Conservation (phyloP, 2,113 vertebrate genomes). For the Ornithorhynchus anatinus region DNA sequence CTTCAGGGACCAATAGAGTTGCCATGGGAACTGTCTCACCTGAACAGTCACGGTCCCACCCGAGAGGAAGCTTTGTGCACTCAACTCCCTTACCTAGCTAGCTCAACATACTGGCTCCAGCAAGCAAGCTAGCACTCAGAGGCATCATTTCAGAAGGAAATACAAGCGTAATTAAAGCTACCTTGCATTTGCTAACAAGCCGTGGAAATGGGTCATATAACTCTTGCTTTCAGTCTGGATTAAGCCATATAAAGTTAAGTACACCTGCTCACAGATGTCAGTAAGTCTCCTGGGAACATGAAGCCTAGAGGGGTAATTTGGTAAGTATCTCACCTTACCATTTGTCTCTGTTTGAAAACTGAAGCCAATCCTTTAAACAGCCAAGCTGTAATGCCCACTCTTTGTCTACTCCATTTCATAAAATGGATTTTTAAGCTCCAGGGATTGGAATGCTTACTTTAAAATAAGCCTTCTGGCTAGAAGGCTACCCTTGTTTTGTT, state of each 20-base stretch:
- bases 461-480: not conserved
- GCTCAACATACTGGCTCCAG: not conserved
- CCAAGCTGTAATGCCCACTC: not conserved
- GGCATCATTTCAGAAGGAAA: not conserved
- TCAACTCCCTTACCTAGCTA: not conserved
- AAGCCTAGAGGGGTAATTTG: not conserved
- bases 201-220: not conserved
- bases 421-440: not conserved
- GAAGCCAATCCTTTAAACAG: not conserved
- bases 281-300: not conserved
- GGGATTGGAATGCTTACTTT: not conserved
- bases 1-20: not conserved
- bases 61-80: not conserved
- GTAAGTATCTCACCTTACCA: not conserved
- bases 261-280: not conserved
- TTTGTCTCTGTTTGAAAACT: slow-evolving; percentile 13
- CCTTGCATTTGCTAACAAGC: not conserved
- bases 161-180: not conserved
- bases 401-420: not conserved
- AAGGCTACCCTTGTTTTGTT: not conserved
- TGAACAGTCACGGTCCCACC: too few relatives aligned
- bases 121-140: not conserved
- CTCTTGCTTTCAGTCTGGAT: not conserved
- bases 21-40: not conserved
- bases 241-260: not conserved